A percentile compares a stretch with the other conserved stretches of the same genome.
phyloP scores from a whole-genome alignment of 2,888 invertebrate genomes.

The Melipona bicolor region DNA sequence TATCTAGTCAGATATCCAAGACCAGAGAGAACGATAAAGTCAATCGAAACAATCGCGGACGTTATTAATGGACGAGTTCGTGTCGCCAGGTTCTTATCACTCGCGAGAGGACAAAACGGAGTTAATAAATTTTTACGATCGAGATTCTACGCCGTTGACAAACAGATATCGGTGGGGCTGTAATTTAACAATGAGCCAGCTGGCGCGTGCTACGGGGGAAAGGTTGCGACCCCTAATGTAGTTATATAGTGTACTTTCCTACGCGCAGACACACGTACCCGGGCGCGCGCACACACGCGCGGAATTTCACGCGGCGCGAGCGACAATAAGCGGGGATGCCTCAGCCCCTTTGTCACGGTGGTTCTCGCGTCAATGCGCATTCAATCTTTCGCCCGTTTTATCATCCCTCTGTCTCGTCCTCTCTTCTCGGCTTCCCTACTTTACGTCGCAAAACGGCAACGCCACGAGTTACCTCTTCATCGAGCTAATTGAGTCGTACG shows the following conservation, averaged over 20 bases:
- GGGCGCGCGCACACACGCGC: slow-evolving; percentile 58
- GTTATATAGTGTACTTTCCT: slow-evolving; percentile 80
- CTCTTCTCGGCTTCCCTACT: slow-evolving; percentile 51
- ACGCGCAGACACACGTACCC: slow-evolving; percentile 60
- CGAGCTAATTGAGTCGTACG: slow-evolving; percentile 77
- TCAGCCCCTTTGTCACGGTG: slow-evolving; percentile 83
- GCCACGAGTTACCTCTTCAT: slow-evolving; percentile 53
- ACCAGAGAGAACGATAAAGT: neutral
- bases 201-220: slow-evolving; percentile 83
- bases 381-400: slow-evolving; percentile 72
- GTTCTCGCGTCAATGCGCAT: slow-evolving; percentile 84
- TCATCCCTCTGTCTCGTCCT: slow-evolving; percentile 62
- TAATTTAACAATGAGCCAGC: slow-evolving; percentile 84
- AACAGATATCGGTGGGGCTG: slow-evolving; percentile 81
- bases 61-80: neutral
- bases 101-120: slow-evolving; percentile 1
- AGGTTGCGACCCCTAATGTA: slow-evolving; percentile 83
- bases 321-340: slow-evolving; percentile 81
- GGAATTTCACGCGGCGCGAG: slow-evolving; percentile 65
- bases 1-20: too few species aligned
- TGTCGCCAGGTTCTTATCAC: slow-evolving; percentile 13
- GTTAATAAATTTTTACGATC: slow-evolving; percentile 36
- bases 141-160: slow-evolving; percentile 75
- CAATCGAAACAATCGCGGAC: neutral
- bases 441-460: slow-evolving; percentile 51